Base-by-base conservation (phyloP, 2,888 invertebrate species). In the Aleiodes alternator region DNA sequence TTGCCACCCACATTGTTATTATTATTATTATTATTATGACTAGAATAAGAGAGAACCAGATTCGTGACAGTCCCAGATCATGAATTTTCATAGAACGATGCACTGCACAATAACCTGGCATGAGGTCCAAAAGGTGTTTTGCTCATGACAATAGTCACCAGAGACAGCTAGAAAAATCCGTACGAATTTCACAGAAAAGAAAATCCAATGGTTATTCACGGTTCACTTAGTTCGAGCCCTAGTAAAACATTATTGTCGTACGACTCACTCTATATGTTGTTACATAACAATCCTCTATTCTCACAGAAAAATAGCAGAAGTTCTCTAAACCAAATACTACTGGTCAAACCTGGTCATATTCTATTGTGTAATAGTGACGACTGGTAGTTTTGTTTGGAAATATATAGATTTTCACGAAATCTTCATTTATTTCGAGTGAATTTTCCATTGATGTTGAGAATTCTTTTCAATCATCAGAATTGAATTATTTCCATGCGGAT, bases 181-280 rank as follows among this genome's bases (percentile, higher is more conserved):
- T 73, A 77, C 79, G 79, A 79, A 81, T 79, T 73, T 79, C 79
- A 43, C 64, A 72, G 76, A 71, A 75, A 43, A 43, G 43, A 43
- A 71, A 48, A 73, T 80, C 76, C 70, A 73, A 76, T 48, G 70
- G 43, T 43, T 43, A 43, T 87, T 89, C 80, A 88, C 87, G 89
- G 86, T 88, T 88, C 88, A 87, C 88, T 88, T 89, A 88, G 85
- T 88, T 86, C 86, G 87, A 89, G 86, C 87, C 87, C 82, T 81
- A 82, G 80, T 79, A 81, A 85, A 86, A 88, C 87, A 86, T 88
- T 43, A 43, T 89, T 88, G 87, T 87, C 87, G 88, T 87, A 87
- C 88, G 87, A 88, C 88, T 88, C 84, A 87, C 85, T 87, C 76
- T 50, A 34, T 43, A 64, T 64, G 48, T 64, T 64, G 64, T 64